Base-by-base conservation (phyloP, 2,113 vertebrate genomes). In the Chamaea fasciata region DNA sequence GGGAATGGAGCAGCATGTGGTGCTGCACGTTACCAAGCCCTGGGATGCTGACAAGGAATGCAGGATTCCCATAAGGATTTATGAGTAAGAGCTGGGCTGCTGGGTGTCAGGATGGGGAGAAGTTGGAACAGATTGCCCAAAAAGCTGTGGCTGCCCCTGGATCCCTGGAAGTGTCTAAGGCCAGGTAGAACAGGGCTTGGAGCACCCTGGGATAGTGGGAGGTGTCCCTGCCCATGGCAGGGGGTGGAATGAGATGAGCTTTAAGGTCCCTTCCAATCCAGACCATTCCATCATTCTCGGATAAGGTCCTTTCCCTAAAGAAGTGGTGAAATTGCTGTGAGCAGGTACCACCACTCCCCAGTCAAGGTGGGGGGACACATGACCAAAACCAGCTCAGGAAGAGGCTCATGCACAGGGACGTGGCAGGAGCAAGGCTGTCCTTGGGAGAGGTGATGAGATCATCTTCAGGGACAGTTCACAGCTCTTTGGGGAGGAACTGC, bases 21-120 rank as follows among this genome's bases (percentile, higher is more conserved):
- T 0, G 1, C 39, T 7, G 31, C 49, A 70, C 57, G 63, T 30
- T 75, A 41, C 19, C 0, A 2, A 71, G n/a, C 42, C n/a, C 31
- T 1, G 4, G 37, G 22, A 9, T 42, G 62, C 63, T 62, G 77
- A 30, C 2, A 10, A 47, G 33, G 50, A 42, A 46, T 37, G 23
- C 37, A 39, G 67, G 67, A 46, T 64, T 83, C 41, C 56, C 42
- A 28, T 18, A 15, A 31, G n/a, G 8, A 11, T 28, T 55, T n/a
- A 5, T 6, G 26, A 41, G 9, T 17, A 30, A 83, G 33, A 60
- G 15, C 30, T 27, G 70, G 17, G 23, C 65, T 83, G 27, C 67
- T 57, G 50, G 3, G 5, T 37, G 2, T 46, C 17, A 8, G 20
- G 20, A 52, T 24, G 11, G 33, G 33, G 46, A 27, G 44, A 18